Conservation (phyloP, 2,888 invertebrate species). For the Desoria tigrina region DNA sequence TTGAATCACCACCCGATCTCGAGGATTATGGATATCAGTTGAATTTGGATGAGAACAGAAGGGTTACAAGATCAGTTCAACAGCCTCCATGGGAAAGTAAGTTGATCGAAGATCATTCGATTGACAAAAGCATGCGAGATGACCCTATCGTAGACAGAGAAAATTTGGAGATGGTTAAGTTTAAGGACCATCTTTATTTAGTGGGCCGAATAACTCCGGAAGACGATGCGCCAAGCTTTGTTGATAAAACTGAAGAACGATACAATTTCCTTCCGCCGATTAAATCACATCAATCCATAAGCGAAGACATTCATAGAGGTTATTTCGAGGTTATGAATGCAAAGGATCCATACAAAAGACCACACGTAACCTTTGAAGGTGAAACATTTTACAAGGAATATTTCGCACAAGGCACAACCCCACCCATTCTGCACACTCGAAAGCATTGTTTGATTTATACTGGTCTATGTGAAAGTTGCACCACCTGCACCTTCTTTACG, state of each 20-base stretch:
- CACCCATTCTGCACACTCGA: no score
- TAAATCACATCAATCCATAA: not conserved
- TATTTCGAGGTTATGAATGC: not conserved
- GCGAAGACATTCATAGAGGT: not conserved
- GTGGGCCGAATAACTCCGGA: conserved; percentile 54
- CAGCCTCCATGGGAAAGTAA: not conserved
- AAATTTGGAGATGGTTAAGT: not conserved
- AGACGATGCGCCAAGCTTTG: conserved; percentile 63
- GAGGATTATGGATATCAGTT: no score
- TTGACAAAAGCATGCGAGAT: not conserved
- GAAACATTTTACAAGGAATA: no score
- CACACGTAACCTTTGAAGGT: not conserved
- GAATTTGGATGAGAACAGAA: not conserved
- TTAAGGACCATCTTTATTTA: conserved; percentile 17
- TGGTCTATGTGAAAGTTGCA: no score
- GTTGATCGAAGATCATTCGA: not conserved
- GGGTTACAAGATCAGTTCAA: not conserved
- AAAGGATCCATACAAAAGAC: not conserved
- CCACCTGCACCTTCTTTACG: no score
- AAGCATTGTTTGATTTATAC: no score
- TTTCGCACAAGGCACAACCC: no score
- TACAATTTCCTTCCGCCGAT: not conserved
- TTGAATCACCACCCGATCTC: not conserved
- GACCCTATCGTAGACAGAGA: not conserved
- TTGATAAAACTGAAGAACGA: conserved; percentile 64